phyloP scores from a whole-genome alignment of 1,140 invertebrate species.

The Ladona fulva region DNA sequence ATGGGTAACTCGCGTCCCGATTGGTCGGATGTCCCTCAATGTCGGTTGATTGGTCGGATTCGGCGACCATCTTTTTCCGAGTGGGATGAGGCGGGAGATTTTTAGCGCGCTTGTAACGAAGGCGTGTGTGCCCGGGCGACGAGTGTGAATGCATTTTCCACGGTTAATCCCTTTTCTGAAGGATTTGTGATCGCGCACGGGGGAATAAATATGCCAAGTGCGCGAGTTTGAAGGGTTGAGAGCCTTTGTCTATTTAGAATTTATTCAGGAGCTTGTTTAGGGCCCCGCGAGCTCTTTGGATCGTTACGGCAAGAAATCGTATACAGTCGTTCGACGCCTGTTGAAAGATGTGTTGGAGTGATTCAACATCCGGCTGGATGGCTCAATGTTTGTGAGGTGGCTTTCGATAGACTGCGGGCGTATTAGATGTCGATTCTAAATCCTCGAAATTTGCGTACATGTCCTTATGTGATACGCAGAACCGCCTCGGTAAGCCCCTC shows the following conservation, averaged over 20 bases:
- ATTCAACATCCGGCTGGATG: neutral
- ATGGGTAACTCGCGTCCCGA: too few relatives aligned
- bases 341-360: neutral
- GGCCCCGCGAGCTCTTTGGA: neutral
- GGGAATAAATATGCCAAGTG: neutral
- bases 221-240: neutral
- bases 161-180: neutral
- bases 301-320: neutral
- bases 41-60: too few relatives aligned
- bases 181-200: neutral
- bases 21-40: too few relatives aligned
- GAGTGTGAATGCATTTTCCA: neutral
- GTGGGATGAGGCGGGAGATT: neutral
- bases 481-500: too few relatives aligned
- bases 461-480: too few relatives aligned
- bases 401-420: too few relatives aligned
- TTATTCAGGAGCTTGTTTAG: conserved; percentile 1
- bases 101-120: neutral
- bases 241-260: neutral
- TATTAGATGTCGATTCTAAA: too few relatives aligned
- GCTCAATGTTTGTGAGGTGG: neutral
- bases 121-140: neutral
- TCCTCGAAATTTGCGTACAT: too few relatives aligned
- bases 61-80: neutral
- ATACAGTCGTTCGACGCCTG: neutral